Evolutionary conservation across 2,797 vertebrate species (phyloP).

Genomic region (Tympanoctomys barrerae): DNA sequence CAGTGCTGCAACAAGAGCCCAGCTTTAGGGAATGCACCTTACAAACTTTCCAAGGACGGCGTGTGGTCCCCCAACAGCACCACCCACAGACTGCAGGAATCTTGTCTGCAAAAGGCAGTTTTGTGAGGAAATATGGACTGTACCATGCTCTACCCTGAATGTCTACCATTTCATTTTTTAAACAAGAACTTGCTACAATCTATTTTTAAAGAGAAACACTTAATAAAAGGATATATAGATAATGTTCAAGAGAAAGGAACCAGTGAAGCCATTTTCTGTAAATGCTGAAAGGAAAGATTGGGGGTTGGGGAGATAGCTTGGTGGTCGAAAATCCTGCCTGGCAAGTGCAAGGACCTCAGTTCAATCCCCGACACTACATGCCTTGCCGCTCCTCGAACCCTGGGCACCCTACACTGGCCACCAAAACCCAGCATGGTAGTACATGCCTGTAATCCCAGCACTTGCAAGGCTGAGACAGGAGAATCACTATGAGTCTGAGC

Average conservation of each 20-base stretch:
- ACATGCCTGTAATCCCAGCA: too few species aligned
- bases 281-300: background rate
- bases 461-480: too few species aligned
- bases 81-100: background rate
- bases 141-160: background rate
- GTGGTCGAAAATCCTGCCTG: too few species aligned
- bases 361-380: too few species aligned
- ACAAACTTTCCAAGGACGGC: background rate
- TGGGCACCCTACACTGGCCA: too few species aligned
- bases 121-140: background rate
- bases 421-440: too few species aligned
- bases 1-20: background rate
- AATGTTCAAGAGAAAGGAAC: constrained; percentile 9
- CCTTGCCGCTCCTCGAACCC: too few species aligned
- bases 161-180: constrained; percentile 37
- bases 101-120: background rate
- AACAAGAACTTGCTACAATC: background rate
- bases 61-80: background rate
- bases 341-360: too few species aligned
- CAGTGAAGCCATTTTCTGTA: background rate
- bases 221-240: background rate
- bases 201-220: constrained; percentile 4
- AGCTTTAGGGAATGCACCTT: background rate
- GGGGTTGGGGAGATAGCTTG: too few species aligned
- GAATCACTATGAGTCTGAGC: too few species aligned